These are phyloP conservation scores for Ormyrus rosae DNA, from an alignment of 2,888 invertebrate genomes.

Conservation along the genomic window DNA sequence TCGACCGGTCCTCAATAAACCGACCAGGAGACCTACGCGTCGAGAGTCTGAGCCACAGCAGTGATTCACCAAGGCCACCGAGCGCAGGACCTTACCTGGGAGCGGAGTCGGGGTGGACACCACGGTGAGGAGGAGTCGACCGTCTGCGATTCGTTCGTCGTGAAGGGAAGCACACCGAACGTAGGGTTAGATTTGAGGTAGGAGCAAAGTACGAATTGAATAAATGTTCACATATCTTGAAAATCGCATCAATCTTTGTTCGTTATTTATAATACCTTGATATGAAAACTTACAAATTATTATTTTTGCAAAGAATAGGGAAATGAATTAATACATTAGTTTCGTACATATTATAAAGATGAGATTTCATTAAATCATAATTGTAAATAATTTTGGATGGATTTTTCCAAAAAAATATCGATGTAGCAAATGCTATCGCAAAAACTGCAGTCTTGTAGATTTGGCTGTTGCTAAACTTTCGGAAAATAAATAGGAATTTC, in stretches of 20 bases:
- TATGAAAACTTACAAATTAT: background rate
- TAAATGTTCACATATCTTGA: no score
- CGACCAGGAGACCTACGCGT: no score
- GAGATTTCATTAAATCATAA: background rate
- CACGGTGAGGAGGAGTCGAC: no score
- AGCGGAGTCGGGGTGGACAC: no score
- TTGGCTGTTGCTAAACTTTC: constrained; percentile 13
- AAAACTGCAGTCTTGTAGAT: constrained; percentile 1
- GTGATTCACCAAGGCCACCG: no score
- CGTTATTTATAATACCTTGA: background rate
- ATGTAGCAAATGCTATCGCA: constrained; percentile 27
- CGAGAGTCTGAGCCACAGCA: no score
- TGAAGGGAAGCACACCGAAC: no score
- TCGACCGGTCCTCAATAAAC: no score
- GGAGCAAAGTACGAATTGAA: no score
- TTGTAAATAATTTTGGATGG: constrained; percentile 1
- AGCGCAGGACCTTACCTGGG: no score
- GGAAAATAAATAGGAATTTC: background rate
- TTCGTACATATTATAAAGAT: constrained; percentile 4
- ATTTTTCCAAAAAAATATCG: background rate
- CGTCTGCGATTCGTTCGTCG: no score
- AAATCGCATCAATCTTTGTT: background rate
- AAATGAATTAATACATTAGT: constrained; percentile 4
- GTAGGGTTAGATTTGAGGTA: no score
- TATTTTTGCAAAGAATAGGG: background rate